These are phyloP conservation scores for Campoletis sonorensis DNA, from an alignment of 1,140 invertebrate species.

Conservation along the genomic window DNA sequence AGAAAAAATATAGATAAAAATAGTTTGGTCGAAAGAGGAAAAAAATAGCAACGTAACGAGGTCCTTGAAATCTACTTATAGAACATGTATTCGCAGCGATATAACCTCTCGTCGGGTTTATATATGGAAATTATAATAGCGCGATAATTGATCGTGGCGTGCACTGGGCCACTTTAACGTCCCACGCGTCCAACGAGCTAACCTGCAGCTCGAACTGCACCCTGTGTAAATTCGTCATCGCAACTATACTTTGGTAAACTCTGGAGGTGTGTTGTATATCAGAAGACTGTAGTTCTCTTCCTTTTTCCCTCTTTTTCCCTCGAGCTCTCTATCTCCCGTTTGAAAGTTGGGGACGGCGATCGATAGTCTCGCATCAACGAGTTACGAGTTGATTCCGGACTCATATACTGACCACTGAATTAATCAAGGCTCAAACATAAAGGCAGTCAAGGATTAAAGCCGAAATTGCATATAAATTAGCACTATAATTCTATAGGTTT, in stretches of 20 bases:
- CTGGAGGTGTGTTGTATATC: constrained; percentile 10
- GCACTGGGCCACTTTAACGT: constrained; percentile 34
- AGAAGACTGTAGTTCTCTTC: neutral
- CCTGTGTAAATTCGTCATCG: constrained; percentile 9
- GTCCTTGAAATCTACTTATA: constrained; percentile 31
- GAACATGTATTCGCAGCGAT: constrained; percentile 12
- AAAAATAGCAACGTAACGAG: constrained; percentile 18
- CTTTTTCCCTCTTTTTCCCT: neutral
- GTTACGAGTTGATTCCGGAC: constrained; percentile 66
- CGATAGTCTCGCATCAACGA: constrained; percentile 57
- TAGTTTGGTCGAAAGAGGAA: constrained; percentile 14
- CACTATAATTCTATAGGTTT: constrained; percentile 56
- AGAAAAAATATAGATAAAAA: constrained; percentile 36
- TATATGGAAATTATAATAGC: constrained; percentile 41
- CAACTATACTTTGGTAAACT: neutral
- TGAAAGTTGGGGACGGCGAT: constrained; percentile 35
- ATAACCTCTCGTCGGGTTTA: constrained; percentile 1
- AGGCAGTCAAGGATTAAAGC: constrained; percentile 54
- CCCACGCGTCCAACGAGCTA: constrained; percentile 12
- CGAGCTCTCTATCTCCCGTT: neutral
- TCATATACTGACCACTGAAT: constrained; percentile 69
- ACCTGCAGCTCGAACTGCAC: neutral
- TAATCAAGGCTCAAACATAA: constrained; percentile 66
- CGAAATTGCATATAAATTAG: neutral
- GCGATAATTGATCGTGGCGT: constrained; percentile 44